phyloP scores from a whole-genome alignment of 2,888 invertebrate genomes.

The Mycalesis mineus region DNA sequence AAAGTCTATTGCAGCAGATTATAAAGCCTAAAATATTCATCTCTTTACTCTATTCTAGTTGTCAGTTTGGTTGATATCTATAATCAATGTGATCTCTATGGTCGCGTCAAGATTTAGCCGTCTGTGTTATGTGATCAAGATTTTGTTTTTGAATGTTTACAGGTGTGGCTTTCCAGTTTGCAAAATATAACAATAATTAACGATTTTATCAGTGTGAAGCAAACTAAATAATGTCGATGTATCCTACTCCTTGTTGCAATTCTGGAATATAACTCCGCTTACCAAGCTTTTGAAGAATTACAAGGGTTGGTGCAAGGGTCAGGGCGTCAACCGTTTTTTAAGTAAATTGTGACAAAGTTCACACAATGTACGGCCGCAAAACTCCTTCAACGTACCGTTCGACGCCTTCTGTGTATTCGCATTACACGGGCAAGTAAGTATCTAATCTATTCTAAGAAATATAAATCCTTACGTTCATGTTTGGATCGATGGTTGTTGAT shows the following conservation, averaged over 20 bases:
- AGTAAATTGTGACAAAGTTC: constrained; percentile 9
- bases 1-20: too few relatives aligned
- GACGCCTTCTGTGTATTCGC: constrained; percentile 92
- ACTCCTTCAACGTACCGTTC: constrained; percentile 89
- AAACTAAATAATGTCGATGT: neutral
- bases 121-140: too few relatives aligned
- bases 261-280: too few relatives aligned
- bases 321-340: constrained; percentile 31
- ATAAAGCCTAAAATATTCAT: too few relatives aligned
- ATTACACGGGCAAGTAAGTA: constrained; percentile 85
- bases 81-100: too few relatives aligned
- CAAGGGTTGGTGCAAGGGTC: neutral
- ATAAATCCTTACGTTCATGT: too few relatives aligned
- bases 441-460: neutral
- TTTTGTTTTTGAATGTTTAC: neutral
- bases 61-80: too few relatives aligned
- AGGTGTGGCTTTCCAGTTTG: constrained; percentile 22
- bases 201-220: neutral
- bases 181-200: constrained; percentile 1
- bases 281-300: too few relatives aligned
- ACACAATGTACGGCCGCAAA: constrained; percentile 83
- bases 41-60: too few relatives aligned
- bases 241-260: too few relatives aligned
- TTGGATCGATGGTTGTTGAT: too few relatives aligned
- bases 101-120: too few relatives aligned